These are phyloP conservation scores for Auanema freiburgensis DNA, from an alignment of 2,888 invertebrate species.

Conservation along the genomic window DNA sequence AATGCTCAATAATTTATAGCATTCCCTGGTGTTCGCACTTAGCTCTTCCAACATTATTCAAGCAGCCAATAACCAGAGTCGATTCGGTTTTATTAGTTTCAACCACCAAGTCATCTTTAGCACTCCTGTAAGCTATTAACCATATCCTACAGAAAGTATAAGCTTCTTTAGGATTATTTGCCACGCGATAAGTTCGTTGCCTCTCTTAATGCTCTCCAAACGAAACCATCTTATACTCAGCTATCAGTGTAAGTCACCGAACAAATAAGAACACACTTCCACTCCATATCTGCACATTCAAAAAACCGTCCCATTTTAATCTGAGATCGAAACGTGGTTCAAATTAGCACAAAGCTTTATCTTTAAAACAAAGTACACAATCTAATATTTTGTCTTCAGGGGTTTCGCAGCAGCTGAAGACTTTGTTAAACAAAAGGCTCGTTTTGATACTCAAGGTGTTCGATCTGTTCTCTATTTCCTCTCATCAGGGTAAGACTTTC, in stretches of 20 bases:
- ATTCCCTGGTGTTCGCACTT: background rate
- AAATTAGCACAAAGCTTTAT: no score
- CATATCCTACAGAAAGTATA: no score
- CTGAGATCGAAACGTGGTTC: no score
- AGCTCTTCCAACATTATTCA: constrained; percentile 1
- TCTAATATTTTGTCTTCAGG: constrained; percentile 2
- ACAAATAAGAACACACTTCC: no score
- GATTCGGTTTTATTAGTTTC: constrained; percentile 18
- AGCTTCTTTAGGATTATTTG: no score
- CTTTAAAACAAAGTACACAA: no score
- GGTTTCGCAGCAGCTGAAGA: constrained; percentile 17
- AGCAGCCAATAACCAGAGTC: constrained; percentile 1
- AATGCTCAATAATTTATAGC: background rate
- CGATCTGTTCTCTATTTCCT: constrained; percentile 18
- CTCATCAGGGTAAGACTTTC: constrained; percentile 11
- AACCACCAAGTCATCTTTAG: constrained; percentile 10
- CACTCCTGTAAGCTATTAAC: constrained; percentile 1
- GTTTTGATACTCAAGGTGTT: constrained; percentile 6
- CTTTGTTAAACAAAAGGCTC: constrained; percentile 3
- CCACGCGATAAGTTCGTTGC: no score
- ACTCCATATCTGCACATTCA: no score
- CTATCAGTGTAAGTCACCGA: no score
- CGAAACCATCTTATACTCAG: no score
- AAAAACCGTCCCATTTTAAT: no score
- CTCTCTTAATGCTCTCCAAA: no score